Conservation (phyloP, 2,888 invertebrate species). For the Mongoloraphidia duomilia region DNA sequence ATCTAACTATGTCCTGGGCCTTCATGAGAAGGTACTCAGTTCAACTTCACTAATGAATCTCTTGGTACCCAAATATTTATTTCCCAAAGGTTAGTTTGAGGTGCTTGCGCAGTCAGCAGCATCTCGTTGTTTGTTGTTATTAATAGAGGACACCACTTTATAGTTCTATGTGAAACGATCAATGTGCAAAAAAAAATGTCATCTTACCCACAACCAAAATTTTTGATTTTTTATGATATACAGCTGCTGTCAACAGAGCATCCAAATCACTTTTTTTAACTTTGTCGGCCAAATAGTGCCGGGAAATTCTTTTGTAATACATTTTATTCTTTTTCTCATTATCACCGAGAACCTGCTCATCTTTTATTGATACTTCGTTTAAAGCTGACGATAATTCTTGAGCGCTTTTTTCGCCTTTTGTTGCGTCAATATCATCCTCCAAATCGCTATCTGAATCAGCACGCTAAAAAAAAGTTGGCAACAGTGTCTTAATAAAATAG, state of each 20-base stretch:
- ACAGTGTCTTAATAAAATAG: no score
- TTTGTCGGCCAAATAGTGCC: conserved; percentile 62
- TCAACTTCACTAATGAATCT: no score
- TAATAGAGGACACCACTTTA: no score
- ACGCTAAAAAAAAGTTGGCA: conserved; percentile 4
- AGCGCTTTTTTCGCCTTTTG: conserved; percentile 39
- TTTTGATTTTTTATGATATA: conserved; percentile 66
- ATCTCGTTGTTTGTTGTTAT: no score
- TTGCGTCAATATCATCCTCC: conserved; percentile 51
- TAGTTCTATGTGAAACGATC: no score
- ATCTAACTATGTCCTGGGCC: no score
- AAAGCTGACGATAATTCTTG: conserved; percentile 25
- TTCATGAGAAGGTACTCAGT: no score
- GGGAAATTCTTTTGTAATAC: conserved; percentile 50
- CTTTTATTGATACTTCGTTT: conserved; percentile 33
- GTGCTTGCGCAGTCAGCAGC: no score
- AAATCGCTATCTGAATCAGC: conserved; percentile 33
- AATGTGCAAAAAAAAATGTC: no score
- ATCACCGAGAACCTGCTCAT: conserved; percentile 19
- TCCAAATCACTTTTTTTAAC: conserved; percentile 45
- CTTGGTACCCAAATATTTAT: no score
- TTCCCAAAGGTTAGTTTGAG: no score
- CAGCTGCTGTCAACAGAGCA: conserved; percentile 60
- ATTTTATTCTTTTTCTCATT: conserved; percentile 33
- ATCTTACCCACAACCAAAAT: conserved; percentile 50